These are phyloP conservation scores for Diadema setosum DNA, from an alignment of 35 echinoderm and acorn worm species.

Conservation along the genomic window DNA sequence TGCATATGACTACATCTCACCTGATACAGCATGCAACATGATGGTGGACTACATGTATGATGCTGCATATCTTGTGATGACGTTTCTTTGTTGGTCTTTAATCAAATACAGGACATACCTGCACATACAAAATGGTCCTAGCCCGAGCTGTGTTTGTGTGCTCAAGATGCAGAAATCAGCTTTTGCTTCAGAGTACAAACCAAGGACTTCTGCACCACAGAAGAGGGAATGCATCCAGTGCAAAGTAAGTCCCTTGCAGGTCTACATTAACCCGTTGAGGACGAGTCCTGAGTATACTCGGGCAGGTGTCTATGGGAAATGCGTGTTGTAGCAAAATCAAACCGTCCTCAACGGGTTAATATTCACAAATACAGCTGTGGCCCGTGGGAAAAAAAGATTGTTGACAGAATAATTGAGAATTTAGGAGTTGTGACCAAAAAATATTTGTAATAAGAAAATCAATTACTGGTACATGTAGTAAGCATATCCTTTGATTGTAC, in stretches of 20 bases:
- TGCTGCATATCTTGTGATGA: no score
- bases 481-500: no score
- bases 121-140: neutral
- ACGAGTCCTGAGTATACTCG: neutral
- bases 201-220: neutral
- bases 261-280: neutral
- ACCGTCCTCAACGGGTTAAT: neutral
- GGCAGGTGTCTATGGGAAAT: neutral
- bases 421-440: no score
- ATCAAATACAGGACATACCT: no score
- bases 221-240: neutral
- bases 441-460: no score
- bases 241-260: neutral
- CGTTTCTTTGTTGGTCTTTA: no score
- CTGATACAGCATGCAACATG: no score
- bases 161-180: neutral
- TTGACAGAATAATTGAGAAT: no score
- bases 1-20: no score
- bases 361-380: neutral
- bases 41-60: no score
- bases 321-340: neutral
- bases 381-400: no score
- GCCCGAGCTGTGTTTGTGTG: neutral
- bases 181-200: neutral
- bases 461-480: no score